Percentiles rank a stretch among this genome's conserved stretches.
phyloP scores from a whole-genome alignment of 1,140 invertebrate species.

The Apis dorsata region DNA sequence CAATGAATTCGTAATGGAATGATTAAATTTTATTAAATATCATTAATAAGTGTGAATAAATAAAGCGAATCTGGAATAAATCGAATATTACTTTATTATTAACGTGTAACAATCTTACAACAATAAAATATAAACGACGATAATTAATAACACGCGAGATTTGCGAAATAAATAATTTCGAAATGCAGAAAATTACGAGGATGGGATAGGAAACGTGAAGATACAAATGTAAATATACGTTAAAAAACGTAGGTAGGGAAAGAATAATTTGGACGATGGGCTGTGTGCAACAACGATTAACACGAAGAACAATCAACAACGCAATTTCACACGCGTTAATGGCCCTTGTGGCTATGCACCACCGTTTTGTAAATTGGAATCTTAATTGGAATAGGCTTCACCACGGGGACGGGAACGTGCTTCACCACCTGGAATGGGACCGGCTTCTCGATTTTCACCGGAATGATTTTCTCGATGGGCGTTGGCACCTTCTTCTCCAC shows the following conservation, averaged over 20 bases:
- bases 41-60: no score
- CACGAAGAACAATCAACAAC: neutral
- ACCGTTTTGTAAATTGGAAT: slow-evolving; percentile 74
- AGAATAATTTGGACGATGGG: no score
- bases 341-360: slow-evolving; percentile 62
- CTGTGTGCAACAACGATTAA: neutral
- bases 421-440: slow-evolving; percentile 80
- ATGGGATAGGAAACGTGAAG: neutral
- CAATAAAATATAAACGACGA: no score
- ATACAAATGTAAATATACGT: no score
- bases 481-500: slow-evolving; percentile 75
- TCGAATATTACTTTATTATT: neutral
- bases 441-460: slow-evolving; percentile 77
- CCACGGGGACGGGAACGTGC: slow-evolving; percentile 78
- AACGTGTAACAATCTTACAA: neutral
- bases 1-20: no score
- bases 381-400: slow-evolving; percentile 75
- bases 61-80: no score
- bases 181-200: neutral
- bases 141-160: no score
- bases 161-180: no score
- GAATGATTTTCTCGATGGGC: slow-evolving; percentile 71
- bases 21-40: no score
- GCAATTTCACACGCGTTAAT: neutral
- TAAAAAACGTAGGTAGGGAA: no score